These are phyloP conservation scores for Drosophila emarginata DNA, from an alignment of 2,888 invertebrate species.

Conservation along the genomic window DNA sequence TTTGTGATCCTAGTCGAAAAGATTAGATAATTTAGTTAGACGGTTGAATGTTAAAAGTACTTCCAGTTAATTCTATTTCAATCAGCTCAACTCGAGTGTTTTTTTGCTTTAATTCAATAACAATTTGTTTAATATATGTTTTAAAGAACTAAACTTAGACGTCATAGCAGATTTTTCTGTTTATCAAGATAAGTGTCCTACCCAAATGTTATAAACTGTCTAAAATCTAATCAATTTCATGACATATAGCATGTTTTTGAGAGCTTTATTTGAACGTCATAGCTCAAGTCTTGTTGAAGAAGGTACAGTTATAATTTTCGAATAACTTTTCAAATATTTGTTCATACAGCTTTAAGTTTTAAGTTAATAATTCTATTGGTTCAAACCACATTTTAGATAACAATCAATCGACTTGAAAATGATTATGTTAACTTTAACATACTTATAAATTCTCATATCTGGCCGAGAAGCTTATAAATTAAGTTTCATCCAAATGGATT, in stretches of 20 bases:
- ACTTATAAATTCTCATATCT: neutral
- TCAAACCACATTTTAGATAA: neutral
- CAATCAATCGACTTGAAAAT: neutral
- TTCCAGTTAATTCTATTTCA: neutral
- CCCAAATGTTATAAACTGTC: neutral
- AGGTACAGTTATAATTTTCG: neutral
- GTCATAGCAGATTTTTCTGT: neutral
- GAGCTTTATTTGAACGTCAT: neutral
- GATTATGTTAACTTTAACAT: neutral
- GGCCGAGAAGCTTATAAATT: too few species aligned
- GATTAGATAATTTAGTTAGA: neutral
- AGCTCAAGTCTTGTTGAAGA: neutral
- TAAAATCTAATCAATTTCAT: neutral
- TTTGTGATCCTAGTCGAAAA: neutral
- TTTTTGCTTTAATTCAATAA: slow-evolving; percentile 1
- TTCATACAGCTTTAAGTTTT: too few species aligned
- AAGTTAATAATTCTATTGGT: neutral
- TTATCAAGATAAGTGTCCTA: neutral
- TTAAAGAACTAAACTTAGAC: neutral
- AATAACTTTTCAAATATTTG: neutral
- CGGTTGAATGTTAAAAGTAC: neutral
- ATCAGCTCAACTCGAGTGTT: neutral
- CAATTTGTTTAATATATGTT: neutral
- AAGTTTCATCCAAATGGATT: too few species aligned
- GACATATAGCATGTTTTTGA: neutral